phyloP scores from a whole-genome alignment of 2,888 invertebrate genomes.

The Orgyia antiqua region DNA sequence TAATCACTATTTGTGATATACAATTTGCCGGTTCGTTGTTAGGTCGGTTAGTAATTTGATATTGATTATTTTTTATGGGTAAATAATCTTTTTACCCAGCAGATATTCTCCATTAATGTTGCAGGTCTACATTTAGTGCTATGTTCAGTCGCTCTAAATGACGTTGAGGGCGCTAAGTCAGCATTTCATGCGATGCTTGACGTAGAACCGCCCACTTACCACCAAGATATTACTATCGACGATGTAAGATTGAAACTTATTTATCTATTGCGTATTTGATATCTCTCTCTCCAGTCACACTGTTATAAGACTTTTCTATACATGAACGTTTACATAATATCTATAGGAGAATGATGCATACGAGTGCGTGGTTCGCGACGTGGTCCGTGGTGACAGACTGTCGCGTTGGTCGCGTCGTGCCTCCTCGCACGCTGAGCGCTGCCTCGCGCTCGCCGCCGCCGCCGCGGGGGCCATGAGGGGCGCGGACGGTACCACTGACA shows the following conservation, averaged over 20 bases:
- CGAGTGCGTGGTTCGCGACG: conserved; percentile 66
- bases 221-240: conserved; percentile 65
- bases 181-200: conserved; percentile 94
- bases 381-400: conserved; percentile 64
- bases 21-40: too few species aligned
- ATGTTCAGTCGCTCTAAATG: conserved; percentile 92
- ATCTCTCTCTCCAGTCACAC: too few species aligned
- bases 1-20: too few species aligned
- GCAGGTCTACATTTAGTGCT: conserved; percentile 92
- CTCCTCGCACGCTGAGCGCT: conserved; percentile 64
- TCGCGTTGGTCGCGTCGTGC: conserved; percentile 64
- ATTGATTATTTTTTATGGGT: too few species aligned
- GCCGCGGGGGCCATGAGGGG: conserved; percentile 42
- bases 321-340: too few species aligned
- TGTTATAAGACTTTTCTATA: too few species aligned
- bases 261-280: too few species aligned
- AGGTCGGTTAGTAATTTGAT: too few species aligned
- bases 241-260: conserved; percentile 60
- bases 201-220: conserved; percentile 81
- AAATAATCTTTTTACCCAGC: too few species aligned
- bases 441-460: conserved; percentile 66
- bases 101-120: too few species aligned
- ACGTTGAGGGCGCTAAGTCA: conserved; percentile 94
- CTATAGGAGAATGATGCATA: conserved; percentile 62
- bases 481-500: conserved; percentile 48